Base-by-base conservation (phyloP, 2,797 vertebrate genomes). In the Pseudomugil tenellus region DNA sequence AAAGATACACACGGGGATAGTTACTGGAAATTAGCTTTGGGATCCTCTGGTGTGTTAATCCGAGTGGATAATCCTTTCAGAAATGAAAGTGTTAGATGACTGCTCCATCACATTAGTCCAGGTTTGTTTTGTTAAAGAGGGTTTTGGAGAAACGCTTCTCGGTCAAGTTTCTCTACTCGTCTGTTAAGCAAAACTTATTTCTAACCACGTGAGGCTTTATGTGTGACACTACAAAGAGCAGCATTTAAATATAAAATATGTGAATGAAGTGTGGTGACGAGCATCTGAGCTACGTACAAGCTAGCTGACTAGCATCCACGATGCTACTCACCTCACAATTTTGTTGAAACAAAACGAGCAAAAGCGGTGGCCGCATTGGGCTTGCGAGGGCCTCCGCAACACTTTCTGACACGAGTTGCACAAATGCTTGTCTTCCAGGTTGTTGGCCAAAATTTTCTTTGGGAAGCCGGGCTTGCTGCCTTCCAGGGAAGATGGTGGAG, bases 361-460 rank as follows among this genome's bases (percentile, higher is more conserved):
- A 84, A 96, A 99, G 59, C 98, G 97, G 73, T 99, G 98, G 13
- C 98, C 97, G 0, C 98, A 99, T 79, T 97, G 97, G 0, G 97
- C 97, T 84, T 99, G 98, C 74, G 96, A 86, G 0, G 98, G 97
- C 80, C 96, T 92, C 53, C 98, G 90, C 60, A 99, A 67, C n/a
- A 99, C 93, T 58, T 98, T 96, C 89, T 90, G 92, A 67, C 98
- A 99, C 23, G 96, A 96, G 0, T 96, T 96, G 73, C 98, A 99
- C 86, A 98, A 78, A 78, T 99, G 98, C 69, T 99, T 99, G 81
- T 95, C 96, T 85, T 99, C 96, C 11, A 96, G 91, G 74, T 91
- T 95, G 66, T 96, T 95, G 60, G 96, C 96, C 72, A 99, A 76
- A 55, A 98, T 96, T 68, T 95, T 95, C 91, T 93, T 96, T 2